phyloP scores from a whole-genome alignment of 2,113 vertebrate genomes.

The Coptodon bakossiorum region DNA sequence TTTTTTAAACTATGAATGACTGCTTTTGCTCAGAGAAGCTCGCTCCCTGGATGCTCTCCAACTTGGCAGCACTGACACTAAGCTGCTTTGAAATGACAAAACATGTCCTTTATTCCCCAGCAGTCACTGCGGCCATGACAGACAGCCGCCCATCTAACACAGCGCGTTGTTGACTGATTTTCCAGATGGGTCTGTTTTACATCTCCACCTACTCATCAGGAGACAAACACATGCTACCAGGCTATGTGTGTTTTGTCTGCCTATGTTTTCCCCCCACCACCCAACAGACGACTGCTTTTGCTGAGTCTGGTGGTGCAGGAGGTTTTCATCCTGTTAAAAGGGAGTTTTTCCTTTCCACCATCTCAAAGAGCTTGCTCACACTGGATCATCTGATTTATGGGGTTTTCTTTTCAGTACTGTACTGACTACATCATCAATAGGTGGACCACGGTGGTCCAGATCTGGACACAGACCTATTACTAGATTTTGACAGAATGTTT shows the following conservation, averaged over 20 bases:
- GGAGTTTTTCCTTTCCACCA: background rate
- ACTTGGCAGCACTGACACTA: conserved; percentile 36
- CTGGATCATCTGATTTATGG: background rate
- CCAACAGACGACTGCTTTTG: background rate
- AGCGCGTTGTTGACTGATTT: background rate
- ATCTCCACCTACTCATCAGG: background rate
- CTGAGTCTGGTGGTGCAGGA: too few species aligned
- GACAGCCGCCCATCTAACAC: conserved; percentile 12
- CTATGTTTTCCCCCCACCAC: background rate
- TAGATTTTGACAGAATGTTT: too few species aligned
- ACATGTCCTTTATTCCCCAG: conserved; percentile 43
- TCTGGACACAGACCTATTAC: too few species aligned
- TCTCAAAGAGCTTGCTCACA: background rate
- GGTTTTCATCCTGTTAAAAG: background rate
- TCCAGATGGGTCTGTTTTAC: background rate
- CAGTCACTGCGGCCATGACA: conserved; percentile 1
- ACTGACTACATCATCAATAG: too few species aligned
- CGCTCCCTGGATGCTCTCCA: conserved; percentile 26
- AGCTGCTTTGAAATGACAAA: conserved; percentile 55
- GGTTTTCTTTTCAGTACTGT: background rate
- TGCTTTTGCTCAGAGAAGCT: conserved; percentile 14
- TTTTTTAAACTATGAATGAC: conserved; percentile 39
- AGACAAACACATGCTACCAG: background rate
- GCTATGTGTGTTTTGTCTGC: background rate
- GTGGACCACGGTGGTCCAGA: too few species aligned